phyloP scores from a whole-genome alignment of 2,797 vertebrate genomes.

The Onychomys arenicola region DNA sequence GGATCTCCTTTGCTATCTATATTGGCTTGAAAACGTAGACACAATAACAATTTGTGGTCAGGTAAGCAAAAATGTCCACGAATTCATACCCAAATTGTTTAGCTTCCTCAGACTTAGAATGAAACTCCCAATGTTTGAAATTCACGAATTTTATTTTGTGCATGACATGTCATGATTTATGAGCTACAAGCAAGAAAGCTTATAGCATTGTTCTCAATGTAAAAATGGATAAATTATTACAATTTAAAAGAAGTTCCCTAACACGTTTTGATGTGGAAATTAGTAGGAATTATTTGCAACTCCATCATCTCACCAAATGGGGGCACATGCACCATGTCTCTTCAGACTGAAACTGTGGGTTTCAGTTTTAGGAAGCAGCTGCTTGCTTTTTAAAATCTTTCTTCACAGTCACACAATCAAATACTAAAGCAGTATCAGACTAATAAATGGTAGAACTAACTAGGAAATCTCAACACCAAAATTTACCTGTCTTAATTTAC shows the following conservation, averaged over 20 bases:
- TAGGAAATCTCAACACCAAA: background rate
- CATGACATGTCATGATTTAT: background rate
- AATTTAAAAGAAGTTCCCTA: background rate
- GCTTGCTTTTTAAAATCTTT: background rate
- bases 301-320: conserved; percentile 71
- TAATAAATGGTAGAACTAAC: background rate
- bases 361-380: background rate
- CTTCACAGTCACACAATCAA: background rate
- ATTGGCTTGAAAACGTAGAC: background rate
- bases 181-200: background rate
- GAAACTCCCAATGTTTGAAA: background rate
- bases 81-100: background rate
- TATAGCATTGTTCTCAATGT: background rate
- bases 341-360: background rate
- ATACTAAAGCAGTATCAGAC: background rate
- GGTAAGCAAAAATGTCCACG: background rate
- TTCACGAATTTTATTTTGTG: background rate
- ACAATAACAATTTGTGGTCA: background rate
- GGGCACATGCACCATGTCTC: conserved; percentile 70
- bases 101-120: background rate
- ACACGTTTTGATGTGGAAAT: conserved; percentile 39
- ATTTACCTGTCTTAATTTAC: background rate
- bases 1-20: background rate
- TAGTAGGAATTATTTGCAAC: conserved; percentile 70
- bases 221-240: background rate